These are phyloP conservation scores for Drosophila acutilabella DNA, from an alignment of 2,888 invertebrate genomes.

Conservation along the genomic window DNA sequence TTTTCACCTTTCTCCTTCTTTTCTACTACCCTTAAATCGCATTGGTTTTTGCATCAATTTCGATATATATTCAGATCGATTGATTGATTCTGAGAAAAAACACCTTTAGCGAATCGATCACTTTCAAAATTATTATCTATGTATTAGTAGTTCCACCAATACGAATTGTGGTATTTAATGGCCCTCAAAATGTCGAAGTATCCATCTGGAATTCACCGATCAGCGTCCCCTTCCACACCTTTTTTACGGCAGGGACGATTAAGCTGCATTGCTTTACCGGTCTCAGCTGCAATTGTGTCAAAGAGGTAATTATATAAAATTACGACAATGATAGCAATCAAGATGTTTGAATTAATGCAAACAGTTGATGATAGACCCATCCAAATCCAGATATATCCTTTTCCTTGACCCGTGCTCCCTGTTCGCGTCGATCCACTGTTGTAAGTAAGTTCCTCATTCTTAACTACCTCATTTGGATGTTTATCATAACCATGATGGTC, in stretches of 20 bases:
- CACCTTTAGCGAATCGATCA: constrained; percentile 3
- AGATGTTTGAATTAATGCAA: constrained; percentile 12
- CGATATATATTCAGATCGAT: constrained; percentile 35
- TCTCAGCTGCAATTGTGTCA: neutral
- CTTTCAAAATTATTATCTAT: constrained; percentile 35
- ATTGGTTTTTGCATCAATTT: constrained; percentile 13
- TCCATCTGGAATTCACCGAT: constrained; percentile 36
- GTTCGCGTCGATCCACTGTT: constrained; percentile 85
- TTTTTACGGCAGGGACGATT: neutral
- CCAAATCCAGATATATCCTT: constrained; percentile 24
- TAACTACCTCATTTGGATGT: constrained; percentile 96
- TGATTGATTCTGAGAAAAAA: constrained; percentile 33
- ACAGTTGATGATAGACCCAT: constrained; percentile 8
- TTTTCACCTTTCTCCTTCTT: constrained; percentile 79
- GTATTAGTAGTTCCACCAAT: constrained; percentile 21
- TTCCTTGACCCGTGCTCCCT: neutral
- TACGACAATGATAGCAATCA: constrained; percentile 11
- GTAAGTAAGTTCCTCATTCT: constrained; percentile 95
- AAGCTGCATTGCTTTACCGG: neutral
- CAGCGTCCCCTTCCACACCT: constrained; percentile 3
- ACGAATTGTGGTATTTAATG: constrained; percentile 20
- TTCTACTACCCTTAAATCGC: constrained; percentile 44
- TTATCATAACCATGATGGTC: constrained; percentile 92
- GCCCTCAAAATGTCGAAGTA: constrained; percentile 14
- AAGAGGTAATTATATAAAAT: constrained; percentile 33